Evolutionary conservation across 30 jellyfish, hydroid and myxozoan genomes (phyloP), one percentile per base, ranked within the genome.

Genomic region (Catostylus mosaicus): DNA sequence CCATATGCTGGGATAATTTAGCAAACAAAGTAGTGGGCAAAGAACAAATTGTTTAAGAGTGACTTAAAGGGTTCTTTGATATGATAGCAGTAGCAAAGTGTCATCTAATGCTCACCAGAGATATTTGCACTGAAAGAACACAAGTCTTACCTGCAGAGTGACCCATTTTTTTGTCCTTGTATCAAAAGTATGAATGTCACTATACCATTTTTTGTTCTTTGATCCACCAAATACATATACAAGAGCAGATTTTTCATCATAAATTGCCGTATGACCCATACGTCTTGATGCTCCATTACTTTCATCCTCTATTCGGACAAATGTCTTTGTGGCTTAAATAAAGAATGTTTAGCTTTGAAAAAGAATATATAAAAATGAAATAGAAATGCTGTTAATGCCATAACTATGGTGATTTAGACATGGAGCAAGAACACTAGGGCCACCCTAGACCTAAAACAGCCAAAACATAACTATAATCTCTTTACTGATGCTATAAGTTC

Each of bases 141-240:
- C n/a, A n/a, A n/a, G n/a, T n/a, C n/a, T 51, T 22, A 90, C 97
- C 89, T 83, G 95, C 16, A 73, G 32, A 32, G 68, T 67, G 18
- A 51, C 73, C 97, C 97, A 90, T 26, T 33, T 37, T 89, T 51
- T 60, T 22, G 95, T 77, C 11, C 54, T 65, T 2, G 80, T 27
- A 79, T 90, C 87, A 0, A 90, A 74, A 0, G 89, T 71, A 35
- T 90, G 88, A 0, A 90, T 74, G 52, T 90, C 97, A 45, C 60
- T 83, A 75, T 23, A 90, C 97, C 97, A 90, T 46, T 72, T 82
- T 62, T 90, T 84, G 77, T 52, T 54, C 45, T 83, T 83, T 54
- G 95, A 90, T 20, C 97, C 97, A 51, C 97, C 97, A 90, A 78
- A 90, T 3, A 90, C 94, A 73, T 48, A 90, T 16, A 90, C 38